These are phyloP conservation scores for Drosophila parvula DNA, from an alignment of 1,140 invertebrate genomes.

Conservation along the genomic window DNA sequence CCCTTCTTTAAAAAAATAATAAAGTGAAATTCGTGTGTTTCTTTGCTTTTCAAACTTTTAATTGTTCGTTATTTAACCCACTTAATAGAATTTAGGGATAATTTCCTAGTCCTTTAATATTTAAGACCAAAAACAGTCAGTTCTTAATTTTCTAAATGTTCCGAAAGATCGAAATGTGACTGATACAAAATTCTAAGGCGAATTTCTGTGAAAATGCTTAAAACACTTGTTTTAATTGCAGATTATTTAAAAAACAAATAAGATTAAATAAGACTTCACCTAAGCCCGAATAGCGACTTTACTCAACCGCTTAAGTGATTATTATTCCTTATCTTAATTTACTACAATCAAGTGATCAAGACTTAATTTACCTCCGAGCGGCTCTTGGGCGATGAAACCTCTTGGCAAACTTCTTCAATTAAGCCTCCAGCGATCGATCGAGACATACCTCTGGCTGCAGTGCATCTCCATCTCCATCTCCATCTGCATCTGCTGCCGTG, in stretches of 20 bases:
- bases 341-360: slow-evolving; percentile 9
- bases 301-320: not conserved
- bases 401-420: slow-evolving; percentile 33
- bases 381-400: slow-evolving; percentile 9
- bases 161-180: no score
- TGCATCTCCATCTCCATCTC: slow-evolving; percentile 2
- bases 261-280: not conserved
- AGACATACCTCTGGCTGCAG: slow-evolving; percentile 4
- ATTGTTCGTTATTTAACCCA: no score
- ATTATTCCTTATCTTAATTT: slow-evolving; percentile 8
- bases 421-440: slow-evolving; percentile 10
- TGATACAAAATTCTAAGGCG: no score
- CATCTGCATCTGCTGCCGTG: slow-evolving; percentile 38
- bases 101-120: no score
- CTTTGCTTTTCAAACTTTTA: no score
- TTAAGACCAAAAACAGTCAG: no score
- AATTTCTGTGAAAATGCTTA: no score
- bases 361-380: slow-evolving; percentile 20
- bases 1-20: no score
- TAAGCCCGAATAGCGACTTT: not conserved
- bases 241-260: not conserved
- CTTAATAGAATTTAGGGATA: no score
- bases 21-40: no score
- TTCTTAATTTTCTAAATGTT: no score
- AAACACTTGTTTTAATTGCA: not conserved